Base-by-base conservation (phyloP, 2,113 vertebrate species). In the Terrapene triunguis region DNA sequence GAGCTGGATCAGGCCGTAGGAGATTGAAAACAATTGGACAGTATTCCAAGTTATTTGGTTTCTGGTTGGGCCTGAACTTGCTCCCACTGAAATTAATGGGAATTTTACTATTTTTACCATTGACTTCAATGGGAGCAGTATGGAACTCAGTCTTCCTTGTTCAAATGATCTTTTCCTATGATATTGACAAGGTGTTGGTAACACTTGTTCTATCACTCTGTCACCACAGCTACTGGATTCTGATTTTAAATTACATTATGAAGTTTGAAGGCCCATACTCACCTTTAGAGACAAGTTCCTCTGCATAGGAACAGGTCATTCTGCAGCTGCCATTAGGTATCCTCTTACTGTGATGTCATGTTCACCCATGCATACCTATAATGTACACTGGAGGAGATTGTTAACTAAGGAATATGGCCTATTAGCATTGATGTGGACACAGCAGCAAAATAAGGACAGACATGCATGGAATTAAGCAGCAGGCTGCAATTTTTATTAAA, bases 91-190 rank as follows among this genome's bases (percentile, higher is more conserved):
- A 69, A 47, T 85, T 53, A 55, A 89, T 74, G 32, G 65, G 82
- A 92, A 62, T 3, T 2, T 81, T 79, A 78, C 0, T 0, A 81
- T n/a, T 74, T 62, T 82, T 74, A 27, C 25, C 54, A 32, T 51
- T 84, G 57, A 5, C 57, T 92, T 84, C 92, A 86, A 5, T 4
- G 5, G 50, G 14, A 79, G 29, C 29, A 32, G 59, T 92, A 69
- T 19, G 53, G 0, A 0, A 86, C 44, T 65, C 80, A 57, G 11
- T 85, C 76, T 76, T 93, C 54, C 27, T 55, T 74, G n/a, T 42
- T 84, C 53, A 48, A n/a, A 83, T 1, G 1, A 35, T 25, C 1
- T 38, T 42, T 92, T 54, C 47, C 59, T 80, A 3, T 1, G 2
- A 44, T 8, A 12, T 27, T 38, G 19, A 10, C 1, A 14, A 1